A percentile compares a stretch with the other conserved stretches of the same genome.
phyloP scores from a whole-genome alignment of 1,140 invertebrate genomes.

The Cryptotermes secundus region DNA sequence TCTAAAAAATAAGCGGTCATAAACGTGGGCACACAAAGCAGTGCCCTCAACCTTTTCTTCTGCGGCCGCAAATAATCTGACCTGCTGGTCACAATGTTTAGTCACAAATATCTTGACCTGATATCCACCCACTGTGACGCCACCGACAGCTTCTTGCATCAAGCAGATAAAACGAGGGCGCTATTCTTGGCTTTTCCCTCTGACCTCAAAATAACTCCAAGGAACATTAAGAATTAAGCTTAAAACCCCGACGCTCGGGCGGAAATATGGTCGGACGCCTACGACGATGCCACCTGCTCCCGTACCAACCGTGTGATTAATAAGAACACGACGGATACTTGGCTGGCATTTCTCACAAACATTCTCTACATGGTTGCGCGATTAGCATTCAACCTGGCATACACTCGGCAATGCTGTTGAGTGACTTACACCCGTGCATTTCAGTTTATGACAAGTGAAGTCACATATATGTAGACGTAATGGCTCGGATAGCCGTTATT shows the following conservation, averaged over 20 bases:
- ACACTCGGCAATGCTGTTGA: not conserved
- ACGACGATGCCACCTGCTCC: not conserved
- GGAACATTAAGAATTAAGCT: not conserved
- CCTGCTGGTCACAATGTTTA: not conserved
- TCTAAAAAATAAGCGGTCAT: too few species aligned
- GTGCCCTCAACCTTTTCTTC: too few species aligned
- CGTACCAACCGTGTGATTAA: not conserved
- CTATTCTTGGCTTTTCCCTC: constrained; percentile 11
- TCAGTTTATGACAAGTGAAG: too few species aligned
- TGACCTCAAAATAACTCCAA: constrained; percentile 14
- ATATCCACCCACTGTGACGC: not conserved
- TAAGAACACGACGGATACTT: not conserved
- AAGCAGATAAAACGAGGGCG: not conserved
- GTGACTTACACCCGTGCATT: not conserved
- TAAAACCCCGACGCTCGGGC: not conserved
- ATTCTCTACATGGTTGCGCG: not conserved
- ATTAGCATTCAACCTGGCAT: not conserved
- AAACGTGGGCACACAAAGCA: too few species aligned
- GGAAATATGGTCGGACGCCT: not conserved
- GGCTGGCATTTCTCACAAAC: not conserved
- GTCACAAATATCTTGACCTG: not conserved
- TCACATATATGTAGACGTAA: not conserved
- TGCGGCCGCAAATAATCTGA: not conserved
- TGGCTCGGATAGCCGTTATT: not conserved
- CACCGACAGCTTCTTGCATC: not conserved